Evolutionary conservation across 2,113 vertebrate genomes (phyloP).

Genomic region (Vanacampus margaritifer): DNA sequence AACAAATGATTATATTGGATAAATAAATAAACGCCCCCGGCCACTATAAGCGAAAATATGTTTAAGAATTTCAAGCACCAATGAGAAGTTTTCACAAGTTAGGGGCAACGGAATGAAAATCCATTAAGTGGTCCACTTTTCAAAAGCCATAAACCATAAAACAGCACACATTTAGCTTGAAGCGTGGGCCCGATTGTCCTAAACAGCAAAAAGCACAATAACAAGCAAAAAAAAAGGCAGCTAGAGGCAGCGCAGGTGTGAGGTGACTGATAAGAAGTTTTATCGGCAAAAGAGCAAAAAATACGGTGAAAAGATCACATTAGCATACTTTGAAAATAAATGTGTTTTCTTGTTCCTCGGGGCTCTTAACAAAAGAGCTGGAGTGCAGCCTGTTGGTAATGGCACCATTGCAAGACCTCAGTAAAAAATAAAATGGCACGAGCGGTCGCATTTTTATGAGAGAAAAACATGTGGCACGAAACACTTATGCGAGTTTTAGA

Average conservation of each 20-base stretch:
- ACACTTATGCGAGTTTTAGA: too few relatives aligned
- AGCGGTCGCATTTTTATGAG: not conserved
- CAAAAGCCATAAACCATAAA: slow-evolving; percentile 1
- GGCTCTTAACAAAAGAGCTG: slow-evolving; percentile 22
- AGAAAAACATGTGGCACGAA: not conserved
- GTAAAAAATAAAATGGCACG: not conserved
- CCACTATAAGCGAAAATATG: not conserved
- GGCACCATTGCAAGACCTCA: not conserved
- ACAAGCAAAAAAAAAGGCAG: slow-evolving; percentile 21
- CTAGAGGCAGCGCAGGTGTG: slow-evolving; percentile 24
- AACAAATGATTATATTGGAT: not conserved
- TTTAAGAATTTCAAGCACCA: not conserved
- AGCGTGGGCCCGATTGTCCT: not conserved
- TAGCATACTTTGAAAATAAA: slow-evolving; percentile 44
- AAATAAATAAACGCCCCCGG: not conserved
- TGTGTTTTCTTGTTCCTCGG: slow-evolving; percentile 19
- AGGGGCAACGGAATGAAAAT: not conserved
- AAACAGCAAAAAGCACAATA: slow-evolving; percentile 17
- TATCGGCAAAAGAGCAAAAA: slow-evolving; percentile 33
- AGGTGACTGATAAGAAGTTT: slow-evolving; percentile 27
- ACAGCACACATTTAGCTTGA: not conserved
- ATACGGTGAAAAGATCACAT: slow-evolving; percentile 35
- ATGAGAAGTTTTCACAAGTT: not conserved
- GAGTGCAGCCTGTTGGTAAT: not conserved
- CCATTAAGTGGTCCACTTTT: not conserved